Evolutionary conservation across 2,113 vertebrate species (phyloP), one percentile per base, ranked within the genome.

Genomic region (Syrmaticus mikado): DNA sequence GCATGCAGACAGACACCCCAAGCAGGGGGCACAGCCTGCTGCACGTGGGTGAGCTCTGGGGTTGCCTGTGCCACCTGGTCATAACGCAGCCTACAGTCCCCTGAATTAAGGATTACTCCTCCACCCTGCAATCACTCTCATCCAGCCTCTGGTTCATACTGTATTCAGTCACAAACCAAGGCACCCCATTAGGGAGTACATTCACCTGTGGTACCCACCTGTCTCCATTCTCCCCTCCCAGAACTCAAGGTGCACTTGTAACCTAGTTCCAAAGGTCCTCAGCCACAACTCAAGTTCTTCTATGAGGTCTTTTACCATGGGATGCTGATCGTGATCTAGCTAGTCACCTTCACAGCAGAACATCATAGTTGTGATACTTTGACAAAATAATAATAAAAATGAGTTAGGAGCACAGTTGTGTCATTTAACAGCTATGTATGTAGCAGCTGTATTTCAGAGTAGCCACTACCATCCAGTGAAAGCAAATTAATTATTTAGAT

Each of bases 401-500:
- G 74, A 85, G 12, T 78, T 84, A 30, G 53, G 15, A 78, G 34
- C n/a, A 91, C 3, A 53, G 43, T 52, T 67, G 40, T 50, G 85
- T 36, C 65, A 80, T 79, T 93, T 50, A 76, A 67, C n/a, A 71
- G 62, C 22, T 40, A 52, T 40, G 64, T 46, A 46, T 28, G 18
- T 2, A 52, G 61, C 36, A 70, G 67, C 4, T 46, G 55, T 57
- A 55, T 76, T 72, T 77, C 85, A 89, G 80, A 82, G 58, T 53
- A 41, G 73, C 40, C 36, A 61, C 38, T 55, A 85, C 28, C 30
- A 89, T 58, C n/a, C 83, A 91, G 21, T 20, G 16, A 84, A 91
- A 81, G 68, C 50, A 91, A 82, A 94, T 83, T n/a, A 95, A 96
- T 96, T 93, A 95, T 95, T 96, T 95, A 95, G 80, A 84, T 86